These are phyloP conservation scores for Cyrtorhinus lividipennis DNA, from an alignment of 1,140 invertebrate species.

Conservation along the genomic window DNA sequence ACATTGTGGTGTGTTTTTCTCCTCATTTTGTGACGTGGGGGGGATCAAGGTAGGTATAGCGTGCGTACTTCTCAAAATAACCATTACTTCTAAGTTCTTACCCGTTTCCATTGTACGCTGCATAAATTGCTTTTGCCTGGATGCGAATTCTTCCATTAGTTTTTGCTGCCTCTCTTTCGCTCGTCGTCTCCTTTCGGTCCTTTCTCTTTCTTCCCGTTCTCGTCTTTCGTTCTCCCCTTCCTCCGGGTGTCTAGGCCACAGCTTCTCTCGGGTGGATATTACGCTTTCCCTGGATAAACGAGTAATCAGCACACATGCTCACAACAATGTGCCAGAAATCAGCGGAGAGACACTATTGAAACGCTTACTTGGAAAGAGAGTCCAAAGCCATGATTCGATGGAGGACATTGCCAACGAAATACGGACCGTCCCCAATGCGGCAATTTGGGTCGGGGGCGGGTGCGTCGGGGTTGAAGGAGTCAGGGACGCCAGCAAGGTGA, in stretches of 20 bases:
- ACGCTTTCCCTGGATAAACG: conserved; percentile 37
- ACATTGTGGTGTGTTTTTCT: too few species aligned
- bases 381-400: conserved; percentile 56
- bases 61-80: too few species aligned
- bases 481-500: conserved; percentile 64
- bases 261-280: conserved; percentile 45
- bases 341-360: neutral
- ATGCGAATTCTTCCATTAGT: conserved; percentile 84
- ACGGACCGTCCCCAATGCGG: conserved; percentile 73
- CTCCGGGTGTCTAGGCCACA: conserved; percentile 59
- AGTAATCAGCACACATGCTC: neutral
- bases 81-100: too few species aligned
- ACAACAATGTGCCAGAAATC: neutral
- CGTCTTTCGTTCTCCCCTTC: conserved; percentile 59
- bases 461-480: conserved; percentile 54
- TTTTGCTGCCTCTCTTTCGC: conserved; percentile 81
- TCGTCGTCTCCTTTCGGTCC: conserved; percentile 62
- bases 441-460: conserved; percentile 34
- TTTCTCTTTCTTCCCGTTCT: conserved; percentile 54
- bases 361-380: conserved; percentile 36
- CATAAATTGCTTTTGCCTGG: conserved; percentile 83
- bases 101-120: conserved; percentile 60
- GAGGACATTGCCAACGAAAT: conserved; percentile 65
- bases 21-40: too few species aligned
- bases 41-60: too few species aligned